A percentile compares a stretch with the other conserved stretches of the same genome.
These are phyloP conservation scores for Lerema accius DNA, from an alignment of 1,140 invertebrate genomes.

Conservation along the genomic window DNA sequence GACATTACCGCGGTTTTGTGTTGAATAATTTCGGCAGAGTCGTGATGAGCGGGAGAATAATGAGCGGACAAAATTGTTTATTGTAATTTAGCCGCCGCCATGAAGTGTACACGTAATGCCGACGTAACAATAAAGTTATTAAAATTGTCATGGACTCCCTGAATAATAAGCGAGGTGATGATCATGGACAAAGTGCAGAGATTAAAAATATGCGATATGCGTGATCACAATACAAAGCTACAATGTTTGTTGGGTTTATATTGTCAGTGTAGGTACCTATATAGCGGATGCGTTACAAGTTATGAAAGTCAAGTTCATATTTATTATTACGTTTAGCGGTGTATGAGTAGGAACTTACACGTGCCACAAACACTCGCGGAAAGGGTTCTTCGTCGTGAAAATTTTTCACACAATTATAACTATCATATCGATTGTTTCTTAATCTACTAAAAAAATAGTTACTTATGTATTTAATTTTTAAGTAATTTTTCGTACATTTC, in stretches of 20 bases:
- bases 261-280: neutral
- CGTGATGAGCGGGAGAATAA: conserved; percentile 72
- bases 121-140: conserved; percentile 74
- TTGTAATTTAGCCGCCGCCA: conserved; percentile 75
- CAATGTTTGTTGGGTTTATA: neutral
- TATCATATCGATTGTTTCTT: no score
- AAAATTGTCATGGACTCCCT: conserved; percentile 68
- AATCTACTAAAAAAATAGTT: no score
- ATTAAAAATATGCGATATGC: conserved; percentile 36
- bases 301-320: no score
- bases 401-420: no score
- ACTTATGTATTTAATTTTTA: no score
- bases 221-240: conserved; percentile 19
- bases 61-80: conserved; percentile 77
- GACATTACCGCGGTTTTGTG: conserved; percentile 74
- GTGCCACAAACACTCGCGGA: no score
- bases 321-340: no score
- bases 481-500: no score
- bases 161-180: conserved; percentile 43
- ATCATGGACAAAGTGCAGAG: conserved; percentile 33
- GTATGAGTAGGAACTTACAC: no score
- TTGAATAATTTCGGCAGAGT: conserved; percentile 71
- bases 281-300: no score
- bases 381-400: no score
- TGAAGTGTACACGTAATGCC: conserved; percentile 68